Base-by-base conservation (phyloP, 2,113 vertebrate genomes). In the Phalacrocorax carbo region DNA sequence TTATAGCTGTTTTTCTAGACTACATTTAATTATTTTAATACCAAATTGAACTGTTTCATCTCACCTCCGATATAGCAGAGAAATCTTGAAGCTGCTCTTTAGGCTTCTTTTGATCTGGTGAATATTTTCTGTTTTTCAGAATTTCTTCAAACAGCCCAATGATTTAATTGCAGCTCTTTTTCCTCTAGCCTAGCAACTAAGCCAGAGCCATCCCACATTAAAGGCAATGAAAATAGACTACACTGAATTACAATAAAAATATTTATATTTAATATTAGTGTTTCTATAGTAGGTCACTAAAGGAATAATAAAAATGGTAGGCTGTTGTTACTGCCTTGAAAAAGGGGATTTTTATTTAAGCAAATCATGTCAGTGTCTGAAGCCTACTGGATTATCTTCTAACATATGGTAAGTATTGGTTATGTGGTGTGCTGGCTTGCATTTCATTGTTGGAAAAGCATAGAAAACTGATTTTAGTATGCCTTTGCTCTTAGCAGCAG, bases 391-490 rank as follows among this genome's bases (percentile, higher is more conserved):
- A 93, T 97, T 97, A 97, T 86, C 83, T 95, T 97, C 95, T 96
- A 97, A 97, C 88, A 93, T 94, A 92, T 87, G 94, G 82, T 97
- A 97, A 97, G 72, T 97, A 96, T 85, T 97, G 86, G 93, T 81
- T 97, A 97, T 95, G 75, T 97, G 72, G 82, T 96, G 73, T 89
- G 85, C 93, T 96, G 94, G 93, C 94, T 97, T 97, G 80, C 82
- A 97, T 90, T 91, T 96, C 94, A 96, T 96, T 96, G 94, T 92
- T 97, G 95, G 65, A 82, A 98, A 97, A 97, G 91, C 96, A 97
- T 94, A 97, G 96, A 98, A 97, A 98, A 97, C 93, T 96, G 90
- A 97, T 96, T 97, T 97, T 90, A 94, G 70, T 94, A 94, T 96
- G 93, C 78, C 91, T 98, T 97, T 97, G 84, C 86, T 97, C 95